Base-by-base conservation (phyloP, 2,797 vertebrate species). In the Orientallactaga sibirica region DNA sequence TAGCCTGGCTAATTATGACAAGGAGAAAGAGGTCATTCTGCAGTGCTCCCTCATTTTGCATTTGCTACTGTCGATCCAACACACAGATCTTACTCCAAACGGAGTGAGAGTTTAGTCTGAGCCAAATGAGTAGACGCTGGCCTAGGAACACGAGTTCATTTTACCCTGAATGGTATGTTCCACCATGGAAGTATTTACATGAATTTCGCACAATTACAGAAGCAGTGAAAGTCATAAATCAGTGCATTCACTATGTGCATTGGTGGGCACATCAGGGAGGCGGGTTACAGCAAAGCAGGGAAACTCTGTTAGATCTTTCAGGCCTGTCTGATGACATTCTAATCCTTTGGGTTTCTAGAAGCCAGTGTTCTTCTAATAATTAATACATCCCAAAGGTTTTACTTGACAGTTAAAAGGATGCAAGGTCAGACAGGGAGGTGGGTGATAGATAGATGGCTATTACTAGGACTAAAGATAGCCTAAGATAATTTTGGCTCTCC, bases 1-100 rank as follows among this genome's bases (percentile, higher is more conserved):
- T 85, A 37, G 11, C 22, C 80, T 90, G 22, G 58, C 3, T 89
- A 70, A 70, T 85, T 73, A 80, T 88, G 81, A 85, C 25, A 88
- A 48, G 62, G 33, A 86, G 29, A 75, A 2, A 48, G 73, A 83
- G 68, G 85, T 52, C 68, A 71, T 41, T 64, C 29, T 52, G 52
- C 77, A 70, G 5, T 74, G 29, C 41, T 70, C 76, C 37, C 8
- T 74, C 61, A 48, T 79, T 83, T 86, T 20, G 20, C 33, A 74
- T 41, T 41, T 74, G 37, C 27, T 41, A 70, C 29, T 70, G 67
- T n/a, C 14, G 15, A 8, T 70, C 14, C 12, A 70, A n/a, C 18
- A 70, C 29, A 70, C 29, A 70, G 67, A 29, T 70, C 29, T 33
- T n/a, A 29, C 27, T 70, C 27, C 29, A 70, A 70, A 70, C 3